Base-by-base conservation (phyloP, 2,113 vertebrate genomes). In the Notechis scutatus region DNA sequence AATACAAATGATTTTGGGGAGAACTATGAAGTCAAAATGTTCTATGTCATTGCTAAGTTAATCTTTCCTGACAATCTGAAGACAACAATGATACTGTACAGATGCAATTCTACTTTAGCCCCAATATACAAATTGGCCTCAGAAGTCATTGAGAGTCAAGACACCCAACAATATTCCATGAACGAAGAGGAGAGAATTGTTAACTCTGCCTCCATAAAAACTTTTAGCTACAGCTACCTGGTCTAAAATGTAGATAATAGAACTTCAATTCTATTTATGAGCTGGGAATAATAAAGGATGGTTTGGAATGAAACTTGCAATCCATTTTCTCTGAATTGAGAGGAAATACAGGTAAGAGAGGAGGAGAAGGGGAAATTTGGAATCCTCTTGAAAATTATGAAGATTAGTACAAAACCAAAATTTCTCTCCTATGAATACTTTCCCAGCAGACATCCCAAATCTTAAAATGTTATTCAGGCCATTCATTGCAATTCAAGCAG, bases 391-490 rank as follows among this genome's bases (percentile, higher is more conserved):
- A 90, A 90, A 85, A 61, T 34, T 26, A 29, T 61, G 92, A 90
- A 61, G 55, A 64, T 87, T 90, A 64, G n/a, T 64, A 87, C 29
- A 86, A 93, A 93, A 86, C 23, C 45, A 64, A 87, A 87, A 47
- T 81, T 87, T n/a, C 64, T 91, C 85, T 93, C n/a, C 88, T 64
- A 64, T 87, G 45, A 52, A 93, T 54, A 64, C 23, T 54, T 90
- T 93, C 86, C 88, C 81, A 90, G 81, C 50, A 90, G 89, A 93
- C 92, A 61, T 93, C 85, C 89, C 55, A 64, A 90, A 93, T 87
- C 88, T 93, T 85, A 93, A 93, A 93, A 93, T 90, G 81, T 90
- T 90, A 87, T 64, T 42, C 89, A 90, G 92, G 90, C 64, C 92
- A 90, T 87, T 93, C 92, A 54, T 57, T 90, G 45, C 89, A 90